Base-by-base conservation (phyloP, 2,113 vertebrate species). In the Stigmatopora argus region DNA sequence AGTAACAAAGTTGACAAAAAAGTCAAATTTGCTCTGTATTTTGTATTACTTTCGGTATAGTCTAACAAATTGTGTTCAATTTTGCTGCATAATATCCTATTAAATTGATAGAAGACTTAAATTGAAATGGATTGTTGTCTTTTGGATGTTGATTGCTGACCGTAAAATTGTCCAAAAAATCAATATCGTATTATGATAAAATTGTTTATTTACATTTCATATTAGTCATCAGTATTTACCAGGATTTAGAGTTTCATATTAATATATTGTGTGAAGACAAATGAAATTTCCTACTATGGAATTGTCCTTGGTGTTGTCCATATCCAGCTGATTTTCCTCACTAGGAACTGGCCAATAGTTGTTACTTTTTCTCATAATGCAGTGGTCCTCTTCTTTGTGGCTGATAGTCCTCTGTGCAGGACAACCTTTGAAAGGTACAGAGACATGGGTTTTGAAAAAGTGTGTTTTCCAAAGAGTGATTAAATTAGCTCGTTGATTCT, bases 241-340 rank as follows among this genome's bases (percentile, higher is more conserved):
- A 12, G 18, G 14, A 4, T 1, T 5, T 55, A 26, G 13, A 14
- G 6, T 31, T 56, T 56, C 17, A 17, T 35, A 19, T 35, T 64
- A 6, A n/a, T 7, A 63, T 63, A 12, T 15, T 41, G 38, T 41
- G 38, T 41, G 4, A 35, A 41, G 6, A 31, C 12, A 11, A 4
- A 69, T 48, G 19, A 13, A 8, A 7, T n/a, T 1, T 86, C 94
- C 91, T 89, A 95, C 94, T 51, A 91, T 87, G 23, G 90, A 88
- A 76, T 93, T 89, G 14, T 92, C 85, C 59, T 86, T 88, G 67
- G 81, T 81, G 79, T 86, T 83, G 18, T 89, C 89, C 64, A 77
- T 78, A 35, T 91, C 88, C 48, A 82, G 82, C 46, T 74, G 90
- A 72, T 91, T 92, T 70, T 93, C 92, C 31, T 91, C 86, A 0